phyloP scores from a whole-genome alignment of 2,113 vertebrate species.

The Pseudonaja textilis region DNA sequence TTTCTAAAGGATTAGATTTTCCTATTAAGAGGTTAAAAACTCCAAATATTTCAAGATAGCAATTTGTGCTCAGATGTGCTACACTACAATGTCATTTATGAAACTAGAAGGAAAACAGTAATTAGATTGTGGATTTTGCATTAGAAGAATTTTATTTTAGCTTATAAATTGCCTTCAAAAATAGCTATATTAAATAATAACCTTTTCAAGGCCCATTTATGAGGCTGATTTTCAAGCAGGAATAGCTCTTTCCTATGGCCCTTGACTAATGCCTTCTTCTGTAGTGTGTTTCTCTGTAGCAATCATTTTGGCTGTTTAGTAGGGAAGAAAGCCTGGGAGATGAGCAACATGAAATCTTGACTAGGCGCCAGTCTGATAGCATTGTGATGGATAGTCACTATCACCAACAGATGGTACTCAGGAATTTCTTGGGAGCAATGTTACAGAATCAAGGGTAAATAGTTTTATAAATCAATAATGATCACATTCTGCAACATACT shows the following conservation, averaged over 20 bases:
- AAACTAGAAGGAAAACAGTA: background rate
- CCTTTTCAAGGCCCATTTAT: background rate
- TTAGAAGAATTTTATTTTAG: background rate
- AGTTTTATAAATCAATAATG: background rate
- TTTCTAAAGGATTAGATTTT: background rate
- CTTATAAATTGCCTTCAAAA: background rate
- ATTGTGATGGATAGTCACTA: constrained; percentile 62
- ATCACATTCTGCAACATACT: background rate
- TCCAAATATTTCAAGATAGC: background rate
- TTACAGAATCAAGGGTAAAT: constrained; percentile 63
- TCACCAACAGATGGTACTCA: constrained; percentile 58
- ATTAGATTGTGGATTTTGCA: background rate
- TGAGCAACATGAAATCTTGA: constrained; percentile 40
- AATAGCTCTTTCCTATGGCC: background rate
- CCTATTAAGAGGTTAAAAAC: background rate
- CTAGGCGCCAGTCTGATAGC: constrained; percentile 62
- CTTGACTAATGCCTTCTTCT: background rate
- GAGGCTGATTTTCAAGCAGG: background rate
- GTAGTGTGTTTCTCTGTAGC: background rate
- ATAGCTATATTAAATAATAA: background rate
- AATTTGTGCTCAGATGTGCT: background rate
- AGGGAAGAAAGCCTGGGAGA: constrained; percentile 49
- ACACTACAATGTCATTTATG: background rate
- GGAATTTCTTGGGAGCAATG: constrained; percentile 64
- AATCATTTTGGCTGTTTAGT: background rate